phyloP scores from a whole-genome alignment of 2,797 vertebrate genomes.

The Lemur catta region DNA sequence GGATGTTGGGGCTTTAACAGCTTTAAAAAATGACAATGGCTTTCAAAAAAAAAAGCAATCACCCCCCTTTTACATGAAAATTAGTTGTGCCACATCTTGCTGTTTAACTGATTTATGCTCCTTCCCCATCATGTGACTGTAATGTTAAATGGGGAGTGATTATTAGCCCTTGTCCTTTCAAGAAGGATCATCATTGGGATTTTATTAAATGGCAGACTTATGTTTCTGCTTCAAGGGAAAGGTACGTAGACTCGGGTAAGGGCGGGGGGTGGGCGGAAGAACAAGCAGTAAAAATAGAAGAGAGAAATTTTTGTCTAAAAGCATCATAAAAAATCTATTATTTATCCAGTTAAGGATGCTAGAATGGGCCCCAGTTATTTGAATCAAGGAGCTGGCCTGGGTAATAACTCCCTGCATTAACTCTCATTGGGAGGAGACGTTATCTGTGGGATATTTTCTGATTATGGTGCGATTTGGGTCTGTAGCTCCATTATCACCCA shows the following conservation, averaged over 20 bases:
- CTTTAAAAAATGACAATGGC: constrained; percentile 89
- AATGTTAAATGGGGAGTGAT: constrained; percentile 89
- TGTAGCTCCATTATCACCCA: background rate
- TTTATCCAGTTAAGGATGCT: background rate
- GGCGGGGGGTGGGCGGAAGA: constrained; percentile 45
- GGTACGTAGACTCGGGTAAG: constrained; percentile 20
- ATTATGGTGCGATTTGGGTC: background rate
- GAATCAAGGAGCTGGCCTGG: background rate
- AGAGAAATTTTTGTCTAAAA: constrained; percentile 38
- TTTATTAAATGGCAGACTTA: constrained; percentile 86
- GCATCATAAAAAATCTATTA: constrained; percentile 38
- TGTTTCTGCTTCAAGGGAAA: constrained; percentile 81
- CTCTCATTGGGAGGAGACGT: background rate
- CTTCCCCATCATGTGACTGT: constrained; percentile 84
- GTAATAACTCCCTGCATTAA: background rate
- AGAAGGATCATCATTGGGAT: constrained; percentile 84
- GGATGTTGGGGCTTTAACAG: constrained; percentile 88
- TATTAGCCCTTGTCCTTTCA: constrained; percentile 88
- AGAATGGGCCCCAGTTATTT: background rate
- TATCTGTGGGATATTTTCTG: background rate
- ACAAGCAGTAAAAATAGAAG: constrained; percentile 53
- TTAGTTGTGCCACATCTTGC: constrained; percentile 93
- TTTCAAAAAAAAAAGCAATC: constrained; percentile 91
- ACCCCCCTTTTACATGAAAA: constrained; percentile 93
- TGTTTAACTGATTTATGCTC: constrained; percentile 93